Base-by-base conservation (phyloP, 30 jellyfish, hydroid and myxozoan species). In the Cassiopea andromeda region DNA sequence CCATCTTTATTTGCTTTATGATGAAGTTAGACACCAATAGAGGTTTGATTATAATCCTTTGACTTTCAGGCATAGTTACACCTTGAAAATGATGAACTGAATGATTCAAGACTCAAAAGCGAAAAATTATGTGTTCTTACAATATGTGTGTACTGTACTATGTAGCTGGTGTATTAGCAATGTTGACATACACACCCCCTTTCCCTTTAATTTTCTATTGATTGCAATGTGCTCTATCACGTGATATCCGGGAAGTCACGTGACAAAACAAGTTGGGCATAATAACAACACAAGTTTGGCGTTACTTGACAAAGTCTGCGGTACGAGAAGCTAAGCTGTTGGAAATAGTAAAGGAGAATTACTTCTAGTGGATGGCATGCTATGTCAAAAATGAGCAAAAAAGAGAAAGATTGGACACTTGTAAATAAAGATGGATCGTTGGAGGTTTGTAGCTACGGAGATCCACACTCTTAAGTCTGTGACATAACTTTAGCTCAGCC, bases 361-460 rank as follows among this genome's bases (percentile, higher is more conserved):
- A 84, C 64, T 54, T 6, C 12, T 14, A 19, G 15, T 70, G 79
- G 79, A 0, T 70, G 50, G n/a, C 76, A 4, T 6, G 76, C 27
- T 27, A 27, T 70, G 15, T 2, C 27, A 19, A 27, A 54, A 44
- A 87, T 87, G 94, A 87, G 77, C 77, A 76, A 66, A 49, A 87
- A 77, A 45, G 89, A 76, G 14, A 87, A 76, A 76, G 94, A 76
- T n/a, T 87, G 94, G 94, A 77, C 94, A 17, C 80, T 87, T 67
- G 89, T 87, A 44, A 77, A 87, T 43, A 77, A 66, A 1, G 89
- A 87, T 69, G 89, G 89, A 44, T 76, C 89, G 19, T n/a, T 87
- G 17, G 69, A 87, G 94, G 94, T 87, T 4, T 46, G 94, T 76
- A n/a, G 7, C 60, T 13, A 3, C 19, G 16, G 0, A 9, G 46